phyloP scores from a whole-genome alignment of 30 jellyfish, hydroid and myxozoan species.

The Clytia hemisphaerica region DNA sequence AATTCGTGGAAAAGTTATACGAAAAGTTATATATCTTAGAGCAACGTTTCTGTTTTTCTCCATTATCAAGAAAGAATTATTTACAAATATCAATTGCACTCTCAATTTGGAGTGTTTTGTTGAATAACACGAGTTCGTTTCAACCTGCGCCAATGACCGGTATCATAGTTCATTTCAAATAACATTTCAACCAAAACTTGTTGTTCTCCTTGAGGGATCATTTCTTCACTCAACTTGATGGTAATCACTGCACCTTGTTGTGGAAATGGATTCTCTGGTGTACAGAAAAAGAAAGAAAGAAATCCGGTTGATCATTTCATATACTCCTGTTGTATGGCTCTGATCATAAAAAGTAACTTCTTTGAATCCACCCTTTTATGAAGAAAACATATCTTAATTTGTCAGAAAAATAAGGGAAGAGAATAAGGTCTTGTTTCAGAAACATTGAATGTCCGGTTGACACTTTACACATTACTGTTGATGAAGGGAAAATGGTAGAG shows the following conservation, averaged over 20 bases:
- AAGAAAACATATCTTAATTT: too few species aligned
- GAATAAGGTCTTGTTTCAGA: too few species aligned
- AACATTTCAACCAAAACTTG: constrained; percentile 73
- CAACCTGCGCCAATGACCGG: constrained; percentile 90
- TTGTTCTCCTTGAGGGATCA: constrained; percentile 35
- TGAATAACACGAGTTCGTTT: constrained; percentile 65
- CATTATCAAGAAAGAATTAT: constrained; percentile 59
- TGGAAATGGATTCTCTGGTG: constrained; percentile 90
- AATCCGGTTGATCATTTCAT: not conserved
- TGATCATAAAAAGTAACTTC: too few species aligned
- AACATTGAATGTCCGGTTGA: too few species aligned
- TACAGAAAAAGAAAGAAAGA: constrained; percentile 2
- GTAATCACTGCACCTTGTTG: constrained; percentile 93
- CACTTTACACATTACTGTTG: too few species aligned
- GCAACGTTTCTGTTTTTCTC: constrained; percentile 55
- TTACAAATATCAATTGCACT: constrained; percentile 3
- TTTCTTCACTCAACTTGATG: constrained; percentile 79
- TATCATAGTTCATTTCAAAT: constrained; percentile 83
- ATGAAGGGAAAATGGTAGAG: too few species aligned
- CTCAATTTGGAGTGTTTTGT: not conserved
- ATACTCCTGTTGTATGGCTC: too few species aligned
- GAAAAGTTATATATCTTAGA: constrained; percentile 52
- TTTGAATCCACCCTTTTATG: too few species aligned
- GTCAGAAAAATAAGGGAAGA: too few species aligned
- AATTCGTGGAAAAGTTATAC: too few species aligned